Evolutionary conservation across 1,140 invertebrate species (phyloP).

Genomic region (Drosophila carrolli): DNA sequence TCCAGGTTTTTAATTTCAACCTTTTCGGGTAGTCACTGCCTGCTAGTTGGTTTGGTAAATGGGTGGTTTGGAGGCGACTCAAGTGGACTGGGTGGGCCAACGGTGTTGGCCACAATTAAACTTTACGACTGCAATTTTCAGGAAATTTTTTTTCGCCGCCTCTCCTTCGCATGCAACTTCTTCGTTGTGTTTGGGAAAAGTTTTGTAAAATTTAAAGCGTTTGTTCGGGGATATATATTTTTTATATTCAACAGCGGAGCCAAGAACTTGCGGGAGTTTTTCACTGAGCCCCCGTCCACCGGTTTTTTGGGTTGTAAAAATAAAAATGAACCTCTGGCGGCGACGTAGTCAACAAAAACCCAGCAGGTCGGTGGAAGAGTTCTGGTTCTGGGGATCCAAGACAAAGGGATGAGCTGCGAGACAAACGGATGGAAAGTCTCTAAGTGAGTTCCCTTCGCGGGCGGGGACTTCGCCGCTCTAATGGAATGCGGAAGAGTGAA

Average conservation of each 20-base stretch:
- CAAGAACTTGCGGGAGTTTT: constrained; percentile 18
- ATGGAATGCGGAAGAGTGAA: constrained; percentile 9
- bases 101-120: constrained; percentile 63
- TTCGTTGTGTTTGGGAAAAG: constrained; percentile 34
- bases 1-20: background rate
- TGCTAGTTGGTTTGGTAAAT: background rate
- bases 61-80: background rate
- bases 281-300: background rate
- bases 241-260: constrained; percentile 14
- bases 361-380: constrained; percentile 14
- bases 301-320: constrained; percentile 5
- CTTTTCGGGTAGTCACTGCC: background rate
- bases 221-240: constrained; percentile 28
- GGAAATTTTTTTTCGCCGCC: constrained; percentile 17
- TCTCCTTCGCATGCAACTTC: constrained; percentile 17
- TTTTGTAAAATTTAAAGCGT: constrained; percentile 57
- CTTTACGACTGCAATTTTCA: constrained; percentile 77
- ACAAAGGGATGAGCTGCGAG: constrained; percentile 17
- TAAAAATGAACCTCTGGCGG: constrained; percentile 12
- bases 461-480: background rate
- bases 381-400: constrained; percentile 10
- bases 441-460: constrained; percentile 6
- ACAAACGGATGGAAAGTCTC: constrained; percentile 3
- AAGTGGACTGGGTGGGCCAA: background rate
- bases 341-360: constrained; percentile 18